A percentile compares a stretch with the other conserved stretches of the same genome.
These are phyloP conservation scores for Protonibea diacanthus DNA, from an alignment of 2,797 vertebrate genomes.

Conservation along the genomic window DNA sequence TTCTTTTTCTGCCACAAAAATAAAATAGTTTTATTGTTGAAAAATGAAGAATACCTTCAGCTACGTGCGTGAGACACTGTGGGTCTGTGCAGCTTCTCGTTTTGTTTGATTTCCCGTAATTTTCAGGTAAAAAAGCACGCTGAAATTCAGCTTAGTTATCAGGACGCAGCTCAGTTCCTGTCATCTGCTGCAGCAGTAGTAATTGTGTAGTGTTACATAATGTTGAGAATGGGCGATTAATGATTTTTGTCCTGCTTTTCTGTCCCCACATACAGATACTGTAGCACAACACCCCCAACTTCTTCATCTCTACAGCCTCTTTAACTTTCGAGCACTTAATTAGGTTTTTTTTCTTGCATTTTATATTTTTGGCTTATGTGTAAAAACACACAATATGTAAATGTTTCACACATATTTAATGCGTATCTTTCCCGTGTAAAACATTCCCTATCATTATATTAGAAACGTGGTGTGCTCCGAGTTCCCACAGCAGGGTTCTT, in stretches of 20 bases:
- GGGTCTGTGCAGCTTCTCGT: background rate
- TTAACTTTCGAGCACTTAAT: background rate
- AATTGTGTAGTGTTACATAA: slow-evolving; percentile 4
- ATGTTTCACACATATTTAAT: slow-evolving; percentile 1
- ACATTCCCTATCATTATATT: slow-evolving; percentile 11
- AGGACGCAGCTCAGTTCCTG: background rate
- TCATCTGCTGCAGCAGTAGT: background rate
- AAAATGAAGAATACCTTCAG: background rate
- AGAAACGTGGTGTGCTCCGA: background rate
- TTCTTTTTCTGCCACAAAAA: background rate
- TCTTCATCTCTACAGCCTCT: background rate
- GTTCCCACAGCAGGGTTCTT: slow-evolving; percentile 20
- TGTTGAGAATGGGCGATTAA: background rate
- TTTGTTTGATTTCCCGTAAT: background rate
- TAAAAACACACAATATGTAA: background rate
- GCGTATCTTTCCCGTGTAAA: background rate
- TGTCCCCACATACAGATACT: background rate
- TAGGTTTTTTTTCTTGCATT: background rate
- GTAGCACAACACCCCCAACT: background rate
- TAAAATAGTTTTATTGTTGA: background rate
- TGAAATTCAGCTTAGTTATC: background rate
- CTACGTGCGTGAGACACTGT: background rate
- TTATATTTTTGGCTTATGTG: background rate
- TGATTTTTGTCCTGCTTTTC: slow-evolving; percentile 2
- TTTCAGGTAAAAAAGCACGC: background rate